These are phyloP conservation scores for Acrossocheilus wenchowensis DNA, from an alignment of 2,797 vertebrate genomes.

Conservation along the genomic window DNA sequence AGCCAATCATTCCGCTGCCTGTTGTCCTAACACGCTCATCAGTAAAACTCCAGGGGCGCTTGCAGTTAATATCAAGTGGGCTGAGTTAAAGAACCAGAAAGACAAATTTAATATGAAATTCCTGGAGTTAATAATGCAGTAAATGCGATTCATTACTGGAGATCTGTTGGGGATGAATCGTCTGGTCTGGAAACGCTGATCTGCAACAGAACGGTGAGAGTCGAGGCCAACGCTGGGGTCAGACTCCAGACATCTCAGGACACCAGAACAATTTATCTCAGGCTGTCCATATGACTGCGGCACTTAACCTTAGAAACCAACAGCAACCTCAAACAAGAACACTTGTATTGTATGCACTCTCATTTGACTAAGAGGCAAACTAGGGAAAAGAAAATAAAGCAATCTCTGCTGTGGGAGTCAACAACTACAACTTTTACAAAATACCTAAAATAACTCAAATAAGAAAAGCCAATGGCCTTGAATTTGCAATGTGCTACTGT, in stretches of 20 bases:
- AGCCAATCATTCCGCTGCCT: constrained; percentile 44
- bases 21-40: constrained; percentile 60
- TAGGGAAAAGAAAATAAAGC: background rate
- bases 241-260: constrained; percentile 10
- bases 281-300: background rate
- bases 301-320: background rate
- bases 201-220: background rate
- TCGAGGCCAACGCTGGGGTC: background rate
- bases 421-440: background rate
- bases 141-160: constrained; percentile 36
- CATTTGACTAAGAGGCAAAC: background rate
- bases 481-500: background rate
- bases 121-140: constrained; percentile 32
- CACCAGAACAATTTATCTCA: constrained; percentile 10
- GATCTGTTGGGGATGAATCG: constrained; percentile 5
- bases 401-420: background rate
- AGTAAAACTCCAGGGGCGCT: constrained; percentile 21
- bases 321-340: background rate
- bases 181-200: constrained; percentile 25
- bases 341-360: background rate
- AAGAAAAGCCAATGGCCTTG: background rate
- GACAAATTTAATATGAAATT: constrained; percentile 41
- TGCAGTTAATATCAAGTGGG: constrained; percentile 21
- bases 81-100: constrained; percentile 9
- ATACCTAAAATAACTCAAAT: background rate